Percentiles rank a stretch among this genome's conserved stretches.
phyloP scores from a whole-genome alignment of 2,888 invertebrate species.

The Limnephilus marmoratus region DNA sequence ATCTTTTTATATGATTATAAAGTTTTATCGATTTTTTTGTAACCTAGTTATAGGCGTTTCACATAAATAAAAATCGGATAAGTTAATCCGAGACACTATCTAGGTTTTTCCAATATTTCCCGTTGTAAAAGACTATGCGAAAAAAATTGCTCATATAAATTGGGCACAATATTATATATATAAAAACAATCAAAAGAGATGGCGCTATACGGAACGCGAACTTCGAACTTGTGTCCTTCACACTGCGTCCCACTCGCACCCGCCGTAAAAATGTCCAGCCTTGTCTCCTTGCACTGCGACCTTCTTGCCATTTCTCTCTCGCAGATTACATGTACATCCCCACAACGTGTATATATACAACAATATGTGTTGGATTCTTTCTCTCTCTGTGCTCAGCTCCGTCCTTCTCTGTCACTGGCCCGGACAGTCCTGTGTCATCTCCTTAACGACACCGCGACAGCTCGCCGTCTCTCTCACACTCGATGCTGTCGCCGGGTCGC shows the following conservation, averaged over 20 bases:
- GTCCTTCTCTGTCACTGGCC: constrained; percentile 57
- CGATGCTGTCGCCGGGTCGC: neutral
- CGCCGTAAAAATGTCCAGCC: constrained; percentile 51
- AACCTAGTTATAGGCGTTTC: no score
- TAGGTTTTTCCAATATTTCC: no score
- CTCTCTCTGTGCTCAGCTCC: constrained; percentile 52
- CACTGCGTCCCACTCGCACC: constrained; percentile 50
- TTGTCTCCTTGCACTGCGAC: constrained; percentile 51
- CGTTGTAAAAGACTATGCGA: neutral
- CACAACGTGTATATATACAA: neutral
- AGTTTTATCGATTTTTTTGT: no score
- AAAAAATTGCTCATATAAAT: neutral
- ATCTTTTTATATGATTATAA: no score
- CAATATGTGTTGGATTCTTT: constrained; percentile 32
- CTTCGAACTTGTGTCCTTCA: constrained; percentile 44
- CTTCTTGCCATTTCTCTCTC: constrained; percentile 51
- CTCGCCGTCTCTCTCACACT: constrained; percentile 56
- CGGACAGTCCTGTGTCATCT: constrained; percentile 62
- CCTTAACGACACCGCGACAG: constrained; percentile 61
- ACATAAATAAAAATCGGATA: no score
- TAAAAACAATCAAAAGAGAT: constrained; percentile 40
- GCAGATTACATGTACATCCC: neutral
- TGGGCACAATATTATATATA: neutral
- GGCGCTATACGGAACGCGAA: constrained; percentile 53
- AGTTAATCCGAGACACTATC: no score